phyloP scores from a whole-genome alignment of 2,888 invertebrate species.

The Eupithecia pulchellata region DNA sequence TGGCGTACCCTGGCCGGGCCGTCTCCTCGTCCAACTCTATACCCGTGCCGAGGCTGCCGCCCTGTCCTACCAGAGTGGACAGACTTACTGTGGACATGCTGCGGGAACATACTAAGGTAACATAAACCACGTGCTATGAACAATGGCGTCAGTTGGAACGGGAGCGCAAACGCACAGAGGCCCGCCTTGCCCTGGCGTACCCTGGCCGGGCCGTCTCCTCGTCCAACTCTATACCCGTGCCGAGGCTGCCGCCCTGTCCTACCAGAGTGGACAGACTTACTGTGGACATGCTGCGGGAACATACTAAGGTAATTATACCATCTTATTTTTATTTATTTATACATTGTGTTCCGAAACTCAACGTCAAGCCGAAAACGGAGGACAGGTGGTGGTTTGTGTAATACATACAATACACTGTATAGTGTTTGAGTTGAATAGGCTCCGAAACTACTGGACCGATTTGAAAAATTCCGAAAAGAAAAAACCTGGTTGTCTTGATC shows the following conservation, averaged over 20 bases:
- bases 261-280: constrained; percentile 91
- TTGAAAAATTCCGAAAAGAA: too few relatives aligned
- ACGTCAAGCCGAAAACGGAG: too few relatives aligned
- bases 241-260: constrained; percentile 91
- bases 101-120: constrained; percentile 90
- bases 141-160: constrained; percentile 92
- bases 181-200: not conserved
- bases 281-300: constrained; percentile 92
- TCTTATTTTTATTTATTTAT: too few relatives aligned
- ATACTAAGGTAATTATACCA: constrained; percentile 89
- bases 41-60: constrained; percentile 91
- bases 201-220: constrained; percentile 87
- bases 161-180: constrained; percentile 84
- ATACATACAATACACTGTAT: too few relatives aligned
- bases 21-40: constrained; percentile 91
- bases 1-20: constrained; percentile 60
- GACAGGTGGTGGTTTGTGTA: too few relatives aligned
- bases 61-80: constrained; percentile 91
- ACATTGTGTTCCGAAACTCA: too few relatives aligned
- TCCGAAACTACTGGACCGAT: too few relatives aligned
- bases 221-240: constrained; percentile 90
- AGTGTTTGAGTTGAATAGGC: too few relatives aligned
- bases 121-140: constrained; percentile 86
- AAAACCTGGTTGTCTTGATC: too few relatives aligned
- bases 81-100: constrained; percentile 92